Base-by-base conservation (phyloP, 2,113 vertebrate species). In the Scalopus aquaticus region DNA sequence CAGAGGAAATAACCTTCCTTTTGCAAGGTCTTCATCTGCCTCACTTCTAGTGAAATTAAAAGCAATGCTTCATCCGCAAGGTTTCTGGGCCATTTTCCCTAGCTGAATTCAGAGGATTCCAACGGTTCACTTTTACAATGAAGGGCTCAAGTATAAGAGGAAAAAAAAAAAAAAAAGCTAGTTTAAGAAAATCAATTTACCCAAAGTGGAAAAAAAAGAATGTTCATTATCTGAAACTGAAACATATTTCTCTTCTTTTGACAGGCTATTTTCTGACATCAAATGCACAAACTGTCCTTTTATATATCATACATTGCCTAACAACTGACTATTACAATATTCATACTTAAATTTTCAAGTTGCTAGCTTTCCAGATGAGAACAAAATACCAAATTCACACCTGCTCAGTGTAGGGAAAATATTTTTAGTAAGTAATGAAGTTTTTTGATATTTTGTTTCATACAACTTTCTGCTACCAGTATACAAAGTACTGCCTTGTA, bases 1-100 rank as follows among this genome's bases (percentile, higher is more conserved):
- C 42, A 94, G 76, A 97, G 97, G 97, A 97, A 97, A 94, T 64
- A 96, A 77, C 91, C 89, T 95, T 96, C 77, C 91, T 96, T 87
- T 96, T 95, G 87, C 92, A 96, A 94, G 76, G 65, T 58, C 91
- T 92, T 80, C 89, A 44, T 95, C 93, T 93, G 94, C 94, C 93
- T 94, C 64, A 69, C 51, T 93, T 91, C 87, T 84, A 88, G 65
- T 32, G 83, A 93, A 88, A 93, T 84, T 46, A 86, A 93, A 87
- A 79, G 85, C 94, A 83, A 32, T 26, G 32, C 28, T 91, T 77
- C 65, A 56, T 24, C 64, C 28, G 16, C 37, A 32, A 35, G 44
- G 16, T 35, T 22, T 81, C 35, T 62, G 42, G 49, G 77, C 69
- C 12, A 13, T 85, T 56, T 70, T 74, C 82, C 73, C 92, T 51